phyloP scores from a whole-genome alignment of 2,797 vertebrate species.

The Thalassophryne amazonica region DNA sequence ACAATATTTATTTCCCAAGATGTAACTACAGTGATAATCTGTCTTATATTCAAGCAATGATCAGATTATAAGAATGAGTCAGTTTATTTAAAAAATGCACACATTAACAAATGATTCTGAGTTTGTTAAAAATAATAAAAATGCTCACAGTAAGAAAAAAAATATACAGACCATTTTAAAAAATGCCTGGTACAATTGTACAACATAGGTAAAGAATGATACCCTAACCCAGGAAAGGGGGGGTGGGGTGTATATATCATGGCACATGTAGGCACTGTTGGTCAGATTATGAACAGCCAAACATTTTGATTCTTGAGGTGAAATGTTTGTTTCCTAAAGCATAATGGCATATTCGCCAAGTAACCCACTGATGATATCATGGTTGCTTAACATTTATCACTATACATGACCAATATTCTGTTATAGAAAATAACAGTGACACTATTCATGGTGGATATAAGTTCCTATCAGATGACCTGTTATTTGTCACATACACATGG shows the following conservation, averaged over 20 bases:
- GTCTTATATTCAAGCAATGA: no score
- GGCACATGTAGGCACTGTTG: slow-evolving; percentile 50
- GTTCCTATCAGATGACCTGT: background rate
- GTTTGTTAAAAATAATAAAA: background rate
- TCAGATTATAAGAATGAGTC: no score
- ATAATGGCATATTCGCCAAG: background rate
- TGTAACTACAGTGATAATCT: no score
- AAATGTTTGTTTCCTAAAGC: no score
- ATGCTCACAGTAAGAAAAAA: background rate
- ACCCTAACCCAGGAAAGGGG: background rate
- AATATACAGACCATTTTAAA: background rate
- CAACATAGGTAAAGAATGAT: background rate
- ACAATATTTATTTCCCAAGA: no score
- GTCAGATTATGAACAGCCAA: slow-evolving; percentile 4
- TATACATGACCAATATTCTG: no score
- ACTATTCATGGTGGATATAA: background rate
- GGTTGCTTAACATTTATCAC: no score
- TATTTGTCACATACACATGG: background rate
- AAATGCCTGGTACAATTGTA: background rate
- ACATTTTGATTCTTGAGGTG: background rate
- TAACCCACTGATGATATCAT: background rate
- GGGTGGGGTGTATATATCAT: background rate
- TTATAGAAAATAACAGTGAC: background rate
- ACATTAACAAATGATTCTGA: no score
- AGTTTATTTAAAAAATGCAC: no score